phyloP scores from a whole-genome alignment of 2,797 vertebrate genomes.

The Trachurus trachurus region DNA sequence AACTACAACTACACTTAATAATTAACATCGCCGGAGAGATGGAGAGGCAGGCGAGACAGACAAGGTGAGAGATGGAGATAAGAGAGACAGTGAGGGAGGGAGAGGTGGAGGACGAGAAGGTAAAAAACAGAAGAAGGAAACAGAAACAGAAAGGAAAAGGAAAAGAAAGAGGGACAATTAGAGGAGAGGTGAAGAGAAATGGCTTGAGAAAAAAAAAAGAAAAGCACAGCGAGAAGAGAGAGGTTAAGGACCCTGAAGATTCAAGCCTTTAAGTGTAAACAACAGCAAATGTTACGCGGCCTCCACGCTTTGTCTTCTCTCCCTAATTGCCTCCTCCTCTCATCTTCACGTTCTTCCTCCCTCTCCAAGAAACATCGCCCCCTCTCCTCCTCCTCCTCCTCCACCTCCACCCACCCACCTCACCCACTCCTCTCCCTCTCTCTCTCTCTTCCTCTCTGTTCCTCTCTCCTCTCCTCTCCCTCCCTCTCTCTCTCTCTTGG shows the following conservation, averaged over 20 bases:
- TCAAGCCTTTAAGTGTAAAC: slow-evolving; percentile 57
- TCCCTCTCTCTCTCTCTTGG: slow-evolving; percentile 45
- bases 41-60: slow-evolving; percentile 26
- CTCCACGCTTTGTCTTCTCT: slow-evolving; percentile 34
- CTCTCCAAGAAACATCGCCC: slow-evolving; percentile 1
- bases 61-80: slow-evolving; percentile 18
- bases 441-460: neutral
- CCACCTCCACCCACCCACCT: slow-evolving; percentile 6
- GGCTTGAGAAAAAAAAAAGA: slow-evolving; percentile 3
- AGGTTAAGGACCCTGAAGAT: slow-evolving; percentile 42
- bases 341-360: slow-evolving; percentile 30
- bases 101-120: slow-evolving; percentile 9
- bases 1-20: slow-evolving; percentile 70
- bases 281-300: slow-evolving; percentile 45
- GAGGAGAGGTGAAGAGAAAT: slow-evolving; percentile 24
- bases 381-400: slow-evolving; percentile 3
- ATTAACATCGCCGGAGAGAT: slow-evolving; percentile 58
- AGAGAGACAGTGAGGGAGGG: slow-evolving; percentile 10
- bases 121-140: neutral
- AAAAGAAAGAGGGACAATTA: slow-evolving; percentile 21
- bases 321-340: slow-evolving; percentile 51
- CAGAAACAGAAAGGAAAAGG: neutral
- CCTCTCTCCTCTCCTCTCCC: slow-evolving; percentile 10
- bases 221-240: slow-evolving; percentile 17
- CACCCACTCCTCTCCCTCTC: slow-evolving; percentile 35